phyloP scores from a whole-genome alignment of 2,797 vertebrate genomes.

The Hipposideros larvatus region DNA sequence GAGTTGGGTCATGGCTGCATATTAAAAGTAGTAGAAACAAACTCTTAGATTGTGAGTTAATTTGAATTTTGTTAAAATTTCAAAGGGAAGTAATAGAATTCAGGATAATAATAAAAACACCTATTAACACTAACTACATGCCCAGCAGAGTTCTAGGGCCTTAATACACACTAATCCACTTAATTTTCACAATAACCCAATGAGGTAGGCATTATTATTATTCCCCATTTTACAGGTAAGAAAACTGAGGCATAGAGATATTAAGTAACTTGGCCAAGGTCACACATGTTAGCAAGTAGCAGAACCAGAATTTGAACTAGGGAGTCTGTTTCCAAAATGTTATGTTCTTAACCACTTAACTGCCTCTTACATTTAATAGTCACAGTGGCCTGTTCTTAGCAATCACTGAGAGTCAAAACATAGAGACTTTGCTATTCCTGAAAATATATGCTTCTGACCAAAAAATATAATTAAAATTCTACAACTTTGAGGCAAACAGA shows the following conservation, averaged over 20 bases:
- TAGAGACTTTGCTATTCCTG: neutral
- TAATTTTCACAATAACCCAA: constrained; percentile 5
- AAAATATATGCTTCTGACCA: neutral
- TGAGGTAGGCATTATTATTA: neutral
- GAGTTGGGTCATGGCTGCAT: neutral
- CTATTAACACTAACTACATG: neutral
- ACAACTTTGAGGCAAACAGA: constrained; percentile 1
- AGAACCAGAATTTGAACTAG: constrained; percentile 45
- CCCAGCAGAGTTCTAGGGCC: neutral
- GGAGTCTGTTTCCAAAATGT: neutral
- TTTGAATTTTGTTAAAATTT: constrained; percentile 42
- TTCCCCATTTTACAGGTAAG: neutral
- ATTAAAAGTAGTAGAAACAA: neutral
- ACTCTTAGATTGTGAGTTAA: constrained; percentile 21
- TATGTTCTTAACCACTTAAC: neutral
- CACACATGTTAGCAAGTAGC: neutral
- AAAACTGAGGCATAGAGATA: constrained; percentile 4
- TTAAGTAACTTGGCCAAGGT: neutral
- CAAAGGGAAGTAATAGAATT: constrained; percentile 45
- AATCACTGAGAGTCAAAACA: neutral
- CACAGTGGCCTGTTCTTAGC: neutral
- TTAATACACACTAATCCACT: neutral
- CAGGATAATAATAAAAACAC: constrained; percentile 51
- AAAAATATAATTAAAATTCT: constrained; percentile 39
- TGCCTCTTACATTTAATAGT: neutral